phyloP scores from a whole-genome alignment of 1,140 invertebrate species.

The Drosophila lacertosa region DNA sequence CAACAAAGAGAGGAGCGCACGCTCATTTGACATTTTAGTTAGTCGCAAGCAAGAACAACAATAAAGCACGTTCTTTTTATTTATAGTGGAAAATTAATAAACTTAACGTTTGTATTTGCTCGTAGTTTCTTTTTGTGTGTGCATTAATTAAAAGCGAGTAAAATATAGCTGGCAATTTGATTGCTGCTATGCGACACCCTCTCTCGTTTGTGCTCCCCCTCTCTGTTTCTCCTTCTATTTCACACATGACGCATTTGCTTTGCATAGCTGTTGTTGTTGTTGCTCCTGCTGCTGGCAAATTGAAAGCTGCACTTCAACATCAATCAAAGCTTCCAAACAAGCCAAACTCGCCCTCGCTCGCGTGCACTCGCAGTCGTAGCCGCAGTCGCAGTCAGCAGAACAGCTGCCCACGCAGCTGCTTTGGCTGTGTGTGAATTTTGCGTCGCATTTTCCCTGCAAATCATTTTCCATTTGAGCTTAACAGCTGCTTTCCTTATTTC shows the following conservation, averaged over 20 bases:
- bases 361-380: conserved; percentile 1
- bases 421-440: conserved; percentile 44
- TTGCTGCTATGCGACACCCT: conserved; percentile 23
- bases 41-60: conserved; percentile 34
- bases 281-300: conserved; percentile 26
- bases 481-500: conserved; percentile 50
- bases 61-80: conserved; percentile 34
- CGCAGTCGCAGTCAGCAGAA: background rate
- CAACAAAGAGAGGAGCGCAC: conserved; percentile 3
- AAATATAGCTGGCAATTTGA: conserved; percentile 49
- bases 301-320: conserved; percentile 38
- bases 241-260: conserved; percentile 30
- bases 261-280: conserved; percentile 5
- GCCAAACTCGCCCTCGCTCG: conserved; percentile 7
- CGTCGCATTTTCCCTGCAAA: conserved; percentile 53
- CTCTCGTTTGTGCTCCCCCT: background rate
- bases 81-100: conserved; percentile 61
- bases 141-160: conserved; percentile 44
- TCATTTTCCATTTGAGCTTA: conserved; percentile 47
- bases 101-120: conserved; percentile 40
- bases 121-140: conserved; percentile 24
- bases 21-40: conserved; percentile 58
- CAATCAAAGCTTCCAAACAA: conserved; percentile 48
- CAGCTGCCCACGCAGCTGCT: conserved; percentile 45
- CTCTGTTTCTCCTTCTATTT: conserved; percentile 1